A percentile compares a stretch with the other conserved stretches of the same genome.
These are phyloP conservation scores for Orchestes rusci DNA, from an alignment of 2,888 invertebrate genomes.

Conservation along the genomic window DNA sequence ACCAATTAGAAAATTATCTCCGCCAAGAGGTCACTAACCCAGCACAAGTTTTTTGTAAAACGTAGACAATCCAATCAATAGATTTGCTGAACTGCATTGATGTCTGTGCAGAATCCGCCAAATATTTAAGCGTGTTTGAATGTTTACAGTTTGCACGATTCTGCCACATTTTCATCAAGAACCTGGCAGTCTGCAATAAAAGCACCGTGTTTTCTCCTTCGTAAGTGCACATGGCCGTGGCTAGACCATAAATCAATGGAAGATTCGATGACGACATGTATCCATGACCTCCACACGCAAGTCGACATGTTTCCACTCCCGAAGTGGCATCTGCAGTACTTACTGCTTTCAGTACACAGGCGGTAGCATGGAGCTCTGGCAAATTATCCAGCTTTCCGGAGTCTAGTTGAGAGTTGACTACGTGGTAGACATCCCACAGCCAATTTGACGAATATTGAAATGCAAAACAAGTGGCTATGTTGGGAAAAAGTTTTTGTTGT, in stretches of 20 bases:
- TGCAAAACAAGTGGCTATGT: slow-evolving; percentile 74
- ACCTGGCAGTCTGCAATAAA: slow-evolving; percentile 81
- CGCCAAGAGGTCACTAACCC: slow-evolving; percentile 43
- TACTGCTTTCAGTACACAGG: slow-evolving; percentile 88
- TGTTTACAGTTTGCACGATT: slow-evolving; percentile 54
- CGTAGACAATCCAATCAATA: slow-evolving; percentile 44
- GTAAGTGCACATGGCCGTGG: slow-evolving; percentile 87
- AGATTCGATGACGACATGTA: slow-evolving; percentile 84
- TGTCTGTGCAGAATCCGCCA: slow-evolving; percentile 39
- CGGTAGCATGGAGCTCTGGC: slow-evolving; percentile 86
- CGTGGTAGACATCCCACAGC: slow-evolving; percentile 82
- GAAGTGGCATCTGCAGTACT: slow-evolving; percentile 44
- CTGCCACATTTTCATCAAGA: slow-evolving; percentile 73
- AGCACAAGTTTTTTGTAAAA: slow-evolving; percentile 48
- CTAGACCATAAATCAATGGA: slow-evolving; percentile 77
- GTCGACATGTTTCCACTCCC: slow-evolving; percentile 76
- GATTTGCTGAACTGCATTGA: slow-evolving; percentile 35
- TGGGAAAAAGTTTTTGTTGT: slow-evolving; percentile 84
- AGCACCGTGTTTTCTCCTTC: slow-evolving; percentile 97
- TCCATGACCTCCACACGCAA: slow-evolving; percentile 94
- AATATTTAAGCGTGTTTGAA: slow-evolving; percentile 66
- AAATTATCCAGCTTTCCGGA: slow-evolving; percentile 73
- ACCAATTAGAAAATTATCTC: too few relatives aligned
- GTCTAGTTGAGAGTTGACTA: slow-evolving; percentile 72
- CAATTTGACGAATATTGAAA: slow-evolving; percentile 67